Conservation (phyloP, 2,888 invertebrate genomes). For the Morpho helenor region DNA sequence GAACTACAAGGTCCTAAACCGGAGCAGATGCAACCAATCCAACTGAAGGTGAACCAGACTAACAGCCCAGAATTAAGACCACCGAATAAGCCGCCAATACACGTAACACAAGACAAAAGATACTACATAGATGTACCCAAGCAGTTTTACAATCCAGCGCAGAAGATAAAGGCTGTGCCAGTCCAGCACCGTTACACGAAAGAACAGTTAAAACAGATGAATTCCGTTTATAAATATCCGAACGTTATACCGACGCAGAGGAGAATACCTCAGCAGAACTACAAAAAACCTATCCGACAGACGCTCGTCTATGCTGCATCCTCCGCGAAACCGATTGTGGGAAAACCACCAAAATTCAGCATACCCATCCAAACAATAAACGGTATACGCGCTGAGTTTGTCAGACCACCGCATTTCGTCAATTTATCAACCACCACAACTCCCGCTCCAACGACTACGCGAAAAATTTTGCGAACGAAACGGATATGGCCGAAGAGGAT, state of each 20-base stretch:
- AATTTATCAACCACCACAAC: slow-evolving; percentile 39
- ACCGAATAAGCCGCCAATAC: slow-evolving; percentile 60
- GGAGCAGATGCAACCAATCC: slow-evolving; percentile 38
- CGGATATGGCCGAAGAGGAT: slow-evolving; percentile 70
- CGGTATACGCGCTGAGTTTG: slow-evolving; percentile 57
- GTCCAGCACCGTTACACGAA: slow-evolving; percentile 47
- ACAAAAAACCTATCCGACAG: slow-evolving; percentile 32
- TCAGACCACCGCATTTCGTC: slow-evolving; percentile 49
- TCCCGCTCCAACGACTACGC: slow-evolving; percentile 54
- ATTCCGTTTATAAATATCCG: slow-evolving; percentile 56
- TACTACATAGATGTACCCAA: slow-evolving; percentile 42
- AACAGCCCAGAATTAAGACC: slow-evolving; percentile 44
- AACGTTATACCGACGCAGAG: slow-evolving; percentile 54
- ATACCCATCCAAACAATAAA: slow-evolving; percentile 64
- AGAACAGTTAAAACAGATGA: slow-evolving; percentile 43
- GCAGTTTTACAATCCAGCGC: slow-evolving; percentile 43
- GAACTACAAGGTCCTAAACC: slow-evolving; percentile 54
- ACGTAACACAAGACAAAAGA: slow-evolving; percentile 42
- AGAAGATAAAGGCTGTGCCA: slow-evolving; percentile 28
- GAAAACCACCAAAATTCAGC: slow-evolving; percentile 55
- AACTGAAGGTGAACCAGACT: slow-evolving; percentile 37
- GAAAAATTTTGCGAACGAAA: slow-evolving; percentile 58
- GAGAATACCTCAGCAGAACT: slow-evolving; percentile 10
- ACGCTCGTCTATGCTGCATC: slow-evolving; percentile 49
- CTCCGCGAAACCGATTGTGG: slow-evolving; percentile 40